Evolutionary conservation across 2,113 vertebrate genomes (phyloP), one percentile per base, ranked within the genome.

Genomic region (Amphilophus citrinellus): DNA sequence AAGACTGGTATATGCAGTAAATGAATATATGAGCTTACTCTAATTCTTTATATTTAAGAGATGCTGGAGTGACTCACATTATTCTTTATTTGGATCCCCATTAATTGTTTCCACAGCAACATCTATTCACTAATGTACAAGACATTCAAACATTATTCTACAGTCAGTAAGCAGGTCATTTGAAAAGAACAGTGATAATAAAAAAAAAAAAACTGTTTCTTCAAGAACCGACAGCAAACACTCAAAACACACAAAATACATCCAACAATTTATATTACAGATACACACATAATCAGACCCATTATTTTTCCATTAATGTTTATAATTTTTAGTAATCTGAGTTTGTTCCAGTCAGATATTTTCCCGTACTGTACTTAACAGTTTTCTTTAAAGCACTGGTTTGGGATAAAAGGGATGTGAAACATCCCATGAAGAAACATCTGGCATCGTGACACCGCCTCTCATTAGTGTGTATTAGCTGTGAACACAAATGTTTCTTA

Each of bases 51-150:
- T 9, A 35, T 56, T 73, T 56, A 35, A 56, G 27, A 35, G 10
- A 56, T 56, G 47, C 18, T 35, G n/a, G 17, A 53, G 47, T 56
- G 47, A 73, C 11, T 56, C 27, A 35, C 18, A 20, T 1, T 32
- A 0, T 73, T 73, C 47, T 35, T 56, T 56, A 56, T 73, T 73
- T 32, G 27, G 47, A 73, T 53, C 66, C 1, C 27, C 17, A 14
- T 18, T 56, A 56, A 56, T 73, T 73, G 27, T 73, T 73, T 56
- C 68, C 47, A 73, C 68, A 73, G 68, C 47, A 73, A 73, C 68
- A 73, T n/a, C 18, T 53, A 35, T 35, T 73, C 1, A 0, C 27
- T 56, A 53, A 27, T 35, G 18, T 73, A 6, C 10, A 56, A 35
- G 47, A 73, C 53, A 15, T 56, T 56, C 10, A 73, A 73, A 56